Conservation (phyloP, 2,888 invertebrate species). For the Drosophila dives region DNA sequence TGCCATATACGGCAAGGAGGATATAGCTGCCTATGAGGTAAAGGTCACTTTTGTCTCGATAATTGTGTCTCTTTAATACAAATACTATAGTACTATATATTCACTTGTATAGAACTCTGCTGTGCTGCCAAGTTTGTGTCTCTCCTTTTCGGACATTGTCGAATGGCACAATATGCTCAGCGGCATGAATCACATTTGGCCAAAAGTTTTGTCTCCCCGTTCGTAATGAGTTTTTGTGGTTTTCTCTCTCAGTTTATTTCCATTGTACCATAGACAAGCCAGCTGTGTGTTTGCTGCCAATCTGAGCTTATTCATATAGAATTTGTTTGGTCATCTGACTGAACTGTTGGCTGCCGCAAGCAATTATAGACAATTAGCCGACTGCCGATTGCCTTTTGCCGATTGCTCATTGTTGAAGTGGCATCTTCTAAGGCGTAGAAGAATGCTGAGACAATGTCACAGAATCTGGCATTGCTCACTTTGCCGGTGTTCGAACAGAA, state of each 20-base stretch:
- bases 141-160: slow-evolving; percentile 17
- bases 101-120: slow-evolving; percentile 7
- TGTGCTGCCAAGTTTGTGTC: slow-evolving; percentile 9
- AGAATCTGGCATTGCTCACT: slow-evolving; percentile 23
- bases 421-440: slow-evolving; percentile 53
- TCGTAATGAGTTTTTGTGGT: slow-evolving; percentile 76
- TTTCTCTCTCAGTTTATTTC: slow-evolving; percentile 32
- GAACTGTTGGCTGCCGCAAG: slow-evolving; percentile 42
- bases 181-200: slow-evolving; percentile 66
- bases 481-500: slow-evolving; percentile 7
- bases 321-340: slow-evolving; percentile 50
- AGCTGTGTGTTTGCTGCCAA: slow-evolving; percentile 10
- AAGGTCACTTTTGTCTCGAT: slow-evolving; percentile 24
- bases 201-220: slow-evolving; percentile 68
- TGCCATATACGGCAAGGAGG: slow-evolving; percentile 83
- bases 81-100: neutral
- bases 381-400: slow-evolving; percentile 7
- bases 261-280: slow-evolving; percentile 5
- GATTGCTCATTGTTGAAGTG: slow-evolving; percentile 28
- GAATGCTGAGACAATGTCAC: slow-evolving; percentile 62
- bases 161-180: slow-evolving; percentile 7
- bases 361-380: slow-evolving; percentile 72
- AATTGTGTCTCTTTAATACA: neutral
- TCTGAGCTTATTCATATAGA: slow-evolving; percentile 45
- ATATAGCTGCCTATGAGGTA: slow-evolving; percentile 85